Evolutionary conservation across 1,140 invertebrate genomes (phyloP), one percentile per base, ranked within the genome.

Genomic region (Drosophila bifasciata): DNA sequence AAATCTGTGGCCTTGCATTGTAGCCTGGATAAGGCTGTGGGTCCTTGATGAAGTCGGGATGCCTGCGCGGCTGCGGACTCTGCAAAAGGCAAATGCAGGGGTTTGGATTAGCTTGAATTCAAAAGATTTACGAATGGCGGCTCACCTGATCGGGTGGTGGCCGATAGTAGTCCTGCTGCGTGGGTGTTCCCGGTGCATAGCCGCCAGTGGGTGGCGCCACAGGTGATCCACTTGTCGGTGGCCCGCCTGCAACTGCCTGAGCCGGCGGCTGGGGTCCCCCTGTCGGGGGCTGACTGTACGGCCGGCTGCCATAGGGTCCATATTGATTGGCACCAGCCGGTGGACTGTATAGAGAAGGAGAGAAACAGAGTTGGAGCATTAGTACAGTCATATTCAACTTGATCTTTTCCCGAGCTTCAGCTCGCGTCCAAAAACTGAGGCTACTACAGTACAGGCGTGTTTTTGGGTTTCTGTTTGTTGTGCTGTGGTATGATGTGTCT

Each of bases 21-120:
- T 92, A 92, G 19, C 80, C 84, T 43, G 93, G 93, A 92, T 94
- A 95, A n/a, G 92, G 89, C 71, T 94, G 94, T 74, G 95, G 94
- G 89, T 97, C 96, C 93, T 96, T 96, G 77, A 95, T 94, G 93
- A 97, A 97, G 92, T 97, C 96, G 44, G 96, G 96, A 93, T 97
- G 96, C 79, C 96, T 92, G 52, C 96, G 93, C 21, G 96, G 95
- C 84, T 96, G 95, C 51, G 85, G 88, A 61, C 72, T 86, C 88
- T 91, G 52, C 25, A 39, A 39, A 51, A 57, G 59, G 15, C 13
- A 36, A 11, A 13, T 11, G 32, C 32, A 8, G 32, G 11, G 1
- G 28, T 9, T 32, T 2, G 28, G 28, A 32, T 32, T 36, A 36
- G 32, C 32, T 53, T 41, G 1, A 50, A 17, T 50, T 3, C 0